Conservation (phyloP, 2,797 vertebrate species). For the Neosalanx taihuensis region DNA sequence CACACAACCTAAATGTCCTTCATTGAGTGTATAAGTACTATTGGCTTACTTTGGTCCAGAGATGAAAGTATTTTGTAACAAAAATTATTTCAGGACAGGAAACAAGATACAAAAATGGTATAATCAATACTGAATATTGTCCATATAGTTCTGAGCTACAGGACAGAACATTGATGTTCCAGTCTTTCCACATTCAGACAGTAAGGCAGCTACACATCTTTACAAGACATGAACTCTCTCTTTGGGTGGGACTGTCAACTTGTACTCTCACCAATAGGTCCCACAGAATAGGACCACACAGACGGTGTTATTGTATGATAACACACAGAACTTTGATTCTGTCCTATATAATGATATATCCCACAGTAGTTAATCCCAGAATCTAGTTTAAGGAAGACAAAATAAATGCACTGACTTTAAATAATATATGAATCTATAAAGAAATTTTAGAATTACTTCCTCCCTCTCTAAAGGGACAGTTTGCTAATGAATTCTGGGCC, state of each 20-base stretch:
- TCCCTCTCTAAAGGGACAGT: constrained; percentile 18
- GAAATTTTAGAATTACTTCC: not conserved
- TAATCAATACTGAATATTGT: constrained; percentile 3
- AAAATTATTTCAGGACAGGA: not conserved
- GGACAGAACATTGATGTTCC: not conserved
- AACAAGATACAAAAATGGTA: not conserved
- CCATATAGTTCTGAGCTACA: not conserved
- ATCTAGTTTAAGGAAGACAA: not conserved
- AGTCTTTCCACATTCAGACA: not conserved
- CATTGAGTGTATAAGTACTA: not conserved
- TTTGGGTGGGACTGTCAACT: not conserved
- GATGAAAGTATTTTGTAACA: not conserved
- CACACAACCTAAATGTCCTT: not conserved
- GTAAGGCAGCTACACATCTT: not conserved
- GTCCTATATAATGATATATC: not conserved
- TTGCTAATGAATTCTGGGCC: constrained; percentile 4
- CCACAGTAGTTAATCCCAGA: not conserved
- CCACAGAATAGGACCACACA: not conserved
- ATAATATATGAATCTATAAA: constrained; percentile 1
- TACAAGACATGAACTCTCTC: not conserved
- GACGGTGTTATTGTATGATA: not conserved
- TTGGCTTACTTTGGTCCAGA: not conserved
- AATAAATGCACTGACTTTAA: not conserved
- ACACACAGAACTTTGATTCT: not conserved
- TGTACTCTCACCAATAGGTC: not conserved